phyloP scores from a whole-genome alignment of 1,140 invertebrate genomes.

The Delia radicum region DNA sequence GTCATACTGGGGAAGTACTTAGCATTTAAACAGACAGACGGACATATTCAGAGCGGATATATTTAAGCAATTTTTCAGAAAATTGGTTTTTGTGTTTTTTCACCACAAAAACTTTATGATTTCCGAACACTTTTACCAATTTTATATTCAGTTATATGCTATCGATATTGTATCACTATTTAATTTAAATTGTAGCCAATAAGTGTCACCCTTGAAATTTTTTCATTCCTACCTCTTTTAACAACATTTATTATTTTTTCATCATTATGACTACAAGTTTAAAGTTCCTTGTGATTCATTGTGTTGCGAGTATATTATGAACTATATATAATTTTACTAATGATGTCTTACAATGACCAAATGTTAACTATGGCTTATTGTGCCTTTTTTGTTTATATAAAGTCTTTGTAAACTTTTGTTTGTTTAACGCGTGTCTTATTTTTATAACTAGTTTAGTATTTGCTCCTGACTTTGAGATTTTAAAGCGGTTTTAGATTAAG shows the following conservation, averaged over 20 bases:
- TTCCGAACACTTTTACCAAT: too few species aligned
- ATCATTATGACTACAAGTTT: not conserved
- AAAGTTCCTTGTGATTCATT: not conserved
- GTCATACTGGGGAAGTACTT: too few species aligned
- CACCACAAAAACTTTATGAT: too few species aligned
- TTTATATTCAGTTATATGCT: too few species aligned
- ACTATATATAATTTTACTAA: not conserved
- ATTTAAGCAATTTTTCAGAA: too few species aligned
- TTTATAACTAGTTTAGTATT: not conserved
- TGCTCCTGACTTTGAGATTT: not conserved
- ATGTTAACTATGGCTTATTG: not conserved
- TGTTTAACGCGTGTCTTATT: not conserved
- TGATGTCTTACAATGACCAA: not conserved
- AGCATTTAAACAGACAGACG: too few species aligned
- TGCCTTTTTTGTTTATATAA: too few species aligned
- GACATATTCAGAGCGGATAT: too few species aligned
- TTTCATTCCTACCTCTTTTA: not conserved
- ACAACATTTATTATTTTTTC: not conserved
- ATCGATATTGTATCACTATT: too few species aligned
- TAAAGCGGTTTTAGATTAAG: not conserved
- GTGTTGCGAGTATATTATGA: not conserved
- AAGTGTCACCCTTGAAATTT: too few species aligned
- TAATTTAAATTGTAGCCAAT: too few species aligned
- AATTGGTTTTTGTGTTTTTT: too few species aligned
- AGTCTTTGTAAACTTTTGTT: not conserved